Evolutionary conservation across 2,113 vertebrate genomes (phyloP), one percentile per base, ranked within the genome.

Genomic region (Ailuropoda melanoleuca): DNA sequence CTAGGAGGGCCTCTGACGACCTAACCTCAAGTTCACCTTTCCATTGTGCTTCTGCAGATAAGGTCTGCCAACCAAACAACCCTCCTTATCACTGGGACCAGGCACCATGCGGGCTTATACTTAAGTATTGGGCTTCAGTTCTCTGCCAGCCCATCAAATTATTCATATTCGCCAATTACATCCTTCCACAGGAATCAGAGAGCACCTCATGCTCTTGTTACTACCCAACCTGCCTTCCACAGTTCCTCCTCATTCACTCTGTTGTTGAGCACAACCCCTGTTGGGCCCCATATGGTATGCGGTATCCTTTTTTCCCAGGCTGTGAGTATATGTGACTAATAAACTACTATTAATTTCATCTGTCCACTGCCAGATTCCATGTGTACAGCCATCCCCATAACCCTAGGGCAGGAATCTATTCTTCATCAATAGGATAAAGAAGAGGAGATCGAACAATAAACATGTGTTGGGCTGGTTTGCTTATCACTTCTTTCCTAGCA

Each of bases 211-310:
- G 26, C 48, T 82, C 26, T 53, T 37, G 6, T 64, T 75, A 48
- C 48, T 34, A 83, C 6, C 39, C 88, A 66, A 55, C 31, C 39
- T 83, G 56, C 56, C n/a, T 87, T 78, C n/a, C 7, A 12, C 14
- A 43, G 29, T 46, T 46, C 14, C 53, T 81, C 26, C 7, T 14
- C 11, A 5, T 88, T 74, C 43, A 29, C 1, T 66, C 37, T 84
- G 29, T 23, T 26, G 18, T 58, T 62, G 82, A 80, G 26, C 34
- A 14, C 26, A 80, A 62, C 3, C 34, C 26, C 39, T 86, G 0
- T 24, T 34, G 66, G 8, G 26, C 1, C 53, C n/a, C n/a, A 0
- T 3, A 34, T 21, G 15, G 7, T 5, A 15, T 29, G 11, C 10
- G 39, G 6, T 10, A 24, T 46, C 34, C 19, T 39, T 23, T 34